These are phyloP conservation scores for Sepioteuthis lessoniana DNA, from an alignment of 2,888 invertebrate genomes.

Conservation along the genomic window DNA sequence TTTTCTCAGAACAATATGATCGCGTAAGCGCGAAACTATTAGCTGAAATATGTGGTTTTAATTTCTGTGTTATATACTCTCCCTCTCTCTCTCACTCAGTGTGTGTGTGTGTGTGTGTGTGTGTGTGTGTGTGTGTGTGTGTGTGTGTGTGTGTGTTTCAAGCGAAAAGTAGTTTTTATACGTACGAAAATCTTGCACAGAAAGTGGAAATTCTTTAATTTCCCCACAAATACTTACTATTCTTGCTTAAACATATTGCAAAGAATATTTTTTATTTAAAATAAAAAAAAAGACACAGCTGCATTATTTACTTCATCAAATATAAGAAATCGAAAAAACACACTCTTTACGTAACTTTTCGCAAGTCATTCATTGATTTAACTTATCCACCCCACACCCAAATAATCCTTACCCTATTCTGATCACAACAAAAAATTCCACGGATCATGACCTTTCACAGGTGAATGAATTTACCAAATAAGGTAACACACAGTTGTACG, in stretches of 20 bases:
- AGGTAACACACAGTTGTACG: neutral
- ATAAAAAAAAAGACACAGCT: neutral
- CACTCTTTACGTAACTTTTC: neutral
- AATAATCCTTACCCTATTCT: neutral
- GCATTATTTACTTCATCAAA: neutral
- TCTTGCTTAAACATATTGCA: neutral
- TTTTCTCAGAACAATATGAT: too few relatives aligned
- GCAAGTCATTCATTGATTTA: neutral
- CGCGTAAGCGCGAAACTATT: too few relatives aligned
- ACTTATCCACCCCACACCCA: neutral
- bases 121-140: too few relatives aligned
- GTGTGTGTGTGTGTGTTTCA: too few relatives aligned
- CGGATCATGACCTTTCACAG: neutral
- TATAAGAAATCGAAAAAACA: neutral
- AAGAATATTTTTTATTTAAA: neutral
- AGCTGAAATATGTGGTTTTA: too few relatives aligned
- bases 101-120: too few relatives aligned
- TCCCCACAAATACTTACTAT: too few relatives aligned
- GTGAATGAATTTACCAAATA: slow-evolving; percentile 1
- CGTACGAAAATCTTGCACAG: too few relatives aligned
- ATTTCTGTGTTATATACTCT: too few relatives aligned
- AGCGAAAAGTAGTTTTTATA: too few relatives aligned
- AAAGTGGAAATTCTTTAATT: too few relatives aligned
- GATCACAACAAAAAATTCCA: neutral
- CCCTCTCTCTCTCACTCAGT: too few relatives aligned